Evolutionary conservation across 2,797 vertebrate species (phyloP).

Genomic region (Coregonus ussuriensis): DNA sequence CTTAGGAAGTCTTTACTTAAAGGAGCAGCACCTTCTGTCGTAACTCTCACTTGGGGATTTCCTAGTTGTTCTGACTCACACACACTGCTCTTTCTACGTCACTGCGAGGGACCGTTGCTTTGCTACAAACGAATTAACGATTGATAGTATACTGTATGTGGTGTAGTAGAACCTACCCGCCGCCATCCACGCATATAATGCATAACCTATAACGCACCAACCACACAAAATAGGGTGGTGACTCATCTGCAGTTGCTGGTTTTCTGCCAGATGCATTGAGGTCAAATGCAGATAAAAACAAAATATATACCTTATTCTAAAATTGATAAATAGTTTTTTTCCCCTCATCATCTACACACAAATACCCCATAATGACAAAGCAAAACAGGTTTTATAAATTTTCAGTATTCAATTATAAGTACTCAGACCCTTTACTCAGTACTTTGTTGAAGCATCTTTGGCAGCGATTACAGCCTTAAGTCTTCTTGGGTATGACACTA

Average conservation of each 20-base stretch:
- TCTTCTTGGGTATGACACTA: no score
- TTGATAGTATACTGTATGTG: not conserved
- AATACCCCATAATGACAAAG: no score
- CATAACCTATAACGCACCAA: slow-evolving; percentile 29
- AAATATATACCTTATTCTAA: no score
- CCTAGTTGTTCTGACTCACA: slow-evolving; percentile 57
- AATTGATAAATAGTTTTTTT: no score
- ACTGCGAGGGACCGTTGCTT: slow-evolving; percentile 31
- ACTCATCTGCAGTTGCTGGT: slow-evolving; percentile 21
- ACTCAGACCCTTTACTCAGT: no score
- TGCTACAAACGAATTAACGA: slow-evolving; percentile 31
- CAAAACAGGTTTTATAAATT: no score
- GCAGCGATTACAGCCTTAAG: no score
- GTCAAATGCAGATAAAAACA: not conserved
- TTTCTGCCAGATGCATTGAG: not conserved
- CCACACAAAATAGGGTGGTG: slow-evolving; percentile 40
- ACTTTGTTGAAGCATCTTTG: no score
- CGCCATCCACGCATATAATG: slow-evolving; percentile 28
- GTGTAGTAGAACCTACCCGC: not conserved
- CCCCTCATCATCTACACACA: no score
- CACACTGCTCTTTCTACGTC: slow-evolving; percentile 49
- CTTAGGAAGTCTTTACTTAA: slow-evolving; percentile 65
- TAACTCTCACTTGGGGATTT: slow-evolving; percentile 69
- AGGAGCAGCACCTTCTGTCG: slow-evolving; percentile 51
- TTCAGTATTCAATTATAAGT: no score